phyloP scores from a whole-genome alignment of 2,888 invertebrate genomes.

The Eurois occulta region DNA sequence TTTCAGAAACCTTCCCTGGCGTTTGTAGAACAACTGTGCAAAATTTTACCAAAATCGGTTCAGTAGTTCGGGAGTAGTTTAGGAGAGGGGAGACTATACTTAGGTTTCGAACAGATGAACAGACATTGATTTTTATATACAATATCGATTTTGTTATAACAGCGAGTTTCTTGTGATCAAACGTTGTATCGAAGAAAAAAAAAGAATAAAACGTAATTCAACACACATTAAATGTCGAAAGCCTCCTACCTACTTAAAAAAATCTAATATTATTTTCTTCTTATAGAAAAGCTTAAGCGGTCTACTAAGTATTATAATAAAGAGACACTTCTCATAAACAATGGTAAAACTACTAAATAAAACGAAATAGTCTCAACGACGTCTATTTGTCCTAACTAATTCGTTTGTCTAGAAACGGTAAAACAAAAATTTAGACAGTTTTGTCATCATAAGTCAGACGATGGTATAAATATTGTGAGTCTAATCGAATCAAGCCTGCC shows the following conservation, averaged over 20 bases:
- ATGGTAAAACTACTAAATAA: constrained; percentile 34
- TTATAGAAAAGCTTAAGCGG: background rate
- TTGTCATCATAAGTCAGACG: constrained; percentile 36
- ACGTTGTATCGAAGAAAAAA: background rate
- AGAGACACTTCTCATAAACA: constrained; percentile 12
- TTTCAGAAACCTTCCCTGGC: too few species aligned
- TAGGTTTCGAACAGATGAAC: too few species aligned
- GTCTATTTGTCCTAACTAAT: constrained; percentile 66
- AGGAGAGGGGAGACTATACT: too few species aligned
- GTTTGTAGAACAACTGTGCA: too few species aligned
- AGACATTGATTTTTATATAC: too few species aligned
- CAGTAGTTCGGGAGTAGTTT: too few species aligned
- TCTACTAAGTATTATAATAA: constrained; percentile 1
- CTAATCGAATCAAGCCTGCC: background rate
- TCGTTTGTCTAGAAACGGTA: constrained; percentile 63
- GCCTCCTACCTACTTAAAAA: too few species aligned
- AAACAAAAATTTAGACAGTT: constrained; percentile 59
- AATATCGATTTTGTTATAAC: too few species aligned
- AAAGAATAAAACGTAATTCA: too few species aligned
- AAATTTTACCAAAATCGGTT: too few species aligned
- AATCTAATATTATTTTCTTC: background rate
- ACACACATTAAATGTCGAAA: too few species aligned
- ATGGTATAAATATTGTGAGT: constrained; percentile 4
- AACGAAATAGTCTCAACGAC: constrained; percentile 30
- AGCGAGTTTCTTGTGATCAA: background rate